These are phyloP conservation scores for Heliconius nattereri DNA, from an alignment of 1,140 invertebrate species.

Conservation along the genomic window DNA sequence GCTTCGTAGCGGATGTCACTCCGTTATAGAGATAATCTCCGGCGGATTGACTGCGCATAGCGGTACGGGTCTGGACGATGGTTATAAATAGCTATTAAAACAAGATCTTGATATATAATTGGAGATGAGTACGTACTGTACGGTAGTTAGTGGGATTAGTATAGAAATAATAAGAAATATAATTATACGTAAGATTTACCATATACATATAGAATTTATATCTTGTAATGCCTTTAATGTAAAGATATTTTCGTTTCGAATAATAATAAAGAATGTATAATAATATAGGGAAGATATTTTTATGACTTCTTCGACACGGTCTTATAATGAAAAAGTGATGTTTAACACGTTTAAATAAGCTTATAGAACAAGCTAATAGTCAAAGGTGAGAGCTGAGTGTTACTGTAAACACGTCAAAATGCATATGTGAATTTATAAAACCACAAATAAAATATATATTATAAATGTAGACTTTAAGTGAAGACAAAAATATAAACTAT, in stretches of 20 bases:
- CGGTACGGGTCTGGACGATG: conserved; percentile 50
- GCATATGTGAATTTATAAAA: too few species aligned
- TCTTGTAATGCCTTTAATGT: too few species aligned
- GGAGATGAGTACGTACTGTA: neutral
- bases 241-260: neutral
- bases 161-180: neutral
- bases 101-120: neutral
- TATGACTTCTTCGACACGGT: neutral
- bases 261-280: neutral
- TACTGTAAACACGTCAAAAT: too few species aligned
- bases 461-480: too few species aligned
- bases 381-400: neutral
- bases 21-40: conserved; percentile 62
- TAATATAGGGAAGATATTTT: neutral
- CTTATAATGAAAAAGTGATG: neutral
- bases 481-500: too few species aligned
- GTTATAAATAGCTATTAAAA: conserved; percentile 18
- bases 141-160: neutral
- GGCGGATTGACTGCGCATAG: conserved; percentile 48
- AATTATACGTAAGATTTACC: neutral
- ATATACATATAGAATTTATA: neutral
- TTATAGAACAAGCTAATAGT: neutral
- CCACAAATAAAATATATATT: too few species aligned
- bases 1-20: conserved; percentile 44
- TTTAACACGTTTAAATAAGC: neutral